Percentiles rank a stretch among this genome's conserved stretches.
phyloP scores from a whole-genome alignment of 2,113 vertebrate genomes.

The Condylura cristata region DNA sequence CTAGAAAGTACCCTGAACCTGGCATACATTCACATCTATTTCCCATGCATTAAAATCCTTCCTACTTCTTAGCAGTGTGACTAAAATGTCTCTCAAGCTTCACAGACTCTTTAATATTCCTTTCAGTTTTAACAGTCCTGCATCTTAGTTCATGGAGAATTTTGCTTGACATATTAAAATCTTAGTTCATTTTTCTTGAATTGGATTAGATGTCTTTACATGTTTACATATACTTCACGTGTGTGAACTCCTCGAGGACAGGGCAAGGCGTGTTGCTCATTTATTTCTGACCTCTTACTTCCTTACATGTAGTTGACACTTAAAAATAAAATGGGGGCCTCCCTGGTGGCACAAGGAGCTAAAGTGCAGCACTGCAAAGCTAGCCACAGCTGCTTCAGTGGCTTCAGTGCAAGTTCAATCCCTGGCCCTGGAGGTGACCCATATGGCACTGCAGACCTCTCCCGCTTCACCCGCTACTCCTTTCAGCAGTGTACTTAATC shows the following conservation, averaged over 20 bases:
- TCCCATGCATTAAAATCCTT: not conserved
- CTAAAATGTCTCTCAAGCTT: not conserved
- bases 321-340: not conserved
- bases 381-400: too few species aligned
- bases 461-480: too few species aligned
- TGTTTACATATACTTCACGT: not conserved
- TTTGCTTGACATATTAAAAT: not conserved
- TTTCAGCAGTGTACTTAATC: too few species aligned
- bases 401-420: too few species aligned
- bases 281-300: not conserved
- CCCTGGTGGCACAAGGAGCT: too few species aligned
- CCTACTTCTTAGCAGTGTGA: not conserved
- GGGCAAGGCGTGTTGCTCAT: not conserved
- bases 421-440: too few species aligned
- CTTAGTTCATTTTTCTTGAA: not conserved
- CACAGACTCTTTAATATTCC: not conserved
- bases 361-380: too few species aligned
- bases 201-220: not conserved
- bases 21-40: not conserved
- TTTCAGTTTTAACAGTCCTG: not conserved
- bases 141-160: not conserved
- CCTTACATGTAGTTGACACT: not conserved
- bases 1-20: not conserved
- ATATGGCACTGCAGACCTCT: too few species aligned
- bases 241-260: not conserved